phyloP scores from a whole-genome alignment of 2,888 invertebrate genomes.

The Lathronympha strigana region DNA sequence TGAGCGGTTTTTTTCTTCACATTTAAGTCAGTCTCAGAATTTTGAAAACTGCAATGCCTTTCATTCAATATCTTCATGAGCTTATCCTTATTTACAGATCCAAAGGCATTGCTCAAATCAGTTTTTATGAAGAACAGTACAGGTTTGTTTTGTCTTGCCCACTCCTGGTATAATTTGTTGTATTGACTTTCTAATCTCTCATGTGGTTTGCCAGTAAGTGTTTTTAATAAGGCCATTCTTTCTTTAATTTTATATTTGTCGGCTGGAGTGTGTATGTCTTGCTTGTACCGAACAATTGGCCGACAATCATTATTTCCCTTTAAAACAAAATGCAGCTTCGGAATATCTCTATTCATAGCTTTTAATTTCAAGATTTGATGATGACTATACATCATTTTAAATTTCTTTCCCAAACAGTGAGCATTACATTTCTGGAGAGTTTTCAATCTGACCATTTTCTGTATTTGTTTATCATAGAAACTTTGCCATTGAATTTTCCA shows the following conservation, averaged over 20 bases:
- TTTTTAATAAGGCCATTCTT: slow-evolving; percentile 63
- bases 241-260: slow-evolving; percentile 71
- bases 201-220: slow-evolving; percentile 54
- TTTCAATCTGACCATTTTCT: slow-evolving; percentile 62
- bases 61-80: slow-evolving; percentile 66
- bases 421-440: slow-evolving; percentile 60
- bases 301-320: slow-evolving; percentile 69
- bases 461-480: slow-evolving; percentile 70
- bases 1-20: slow-evolving; percentile 63
- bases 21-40: slow-evolving; percentile 56
- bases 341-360: slow-evolving; percentile 60
- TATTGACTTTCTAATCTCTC: slow-evolving; percentile 65
- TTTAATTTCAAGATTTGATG: slow-evolving; percentile 56
- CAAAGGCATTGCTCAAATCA: slow-evolving; percentile 80
- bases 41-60: slow-evolving; percentile 59
- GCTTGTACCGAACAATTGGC: slow-evolving; percentile 74
- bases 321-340: slow-evolving; percentile 70
- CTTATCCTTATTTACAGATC: slow-evolving; percentile 68
- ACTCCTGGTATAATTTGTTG: slow-evolving; percentile 56
- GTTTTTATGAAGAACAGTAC: slow-evolving; percentile 76
- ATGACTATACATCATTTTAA: slow-evolving; percentile 54
- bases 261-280: slow-evolving; percentile 49
- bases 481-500: slow-evolving; percentile 77
- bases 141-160: slow-evolving; percentile 66
- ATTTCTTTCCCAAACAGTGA: slow-evolving; percentile 59